Evolutionary conservation across 2,113 vertebrate genomes (phyloP).

Genomic region (Vidua macroura): DNA sequence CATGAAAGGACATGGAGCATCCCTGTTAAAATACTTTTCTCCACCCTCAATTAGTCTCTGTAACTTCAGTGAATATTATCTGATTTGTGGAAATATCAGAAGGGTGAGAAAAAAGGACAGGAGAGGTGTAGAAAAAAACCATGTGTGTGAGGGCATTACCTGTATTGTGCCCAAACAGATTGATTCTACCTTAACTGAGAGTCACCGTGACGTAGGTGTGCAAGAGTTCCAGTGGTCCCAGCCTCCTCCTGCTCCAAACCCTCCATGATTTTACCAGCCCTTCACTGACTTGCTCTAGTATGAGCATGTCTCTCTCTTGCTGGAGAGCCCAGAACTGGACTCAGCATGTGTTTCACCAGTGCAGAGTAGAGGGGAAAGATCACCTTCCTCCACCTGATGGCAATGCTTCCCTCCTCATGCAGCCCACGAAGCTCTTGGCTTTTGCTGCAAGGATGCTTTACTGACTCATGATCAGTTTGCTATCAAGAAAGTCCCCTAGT

Average conservation of each 20-base stretch:
- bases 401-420: background rate
- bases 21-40: background rate
- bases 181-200: background rate
- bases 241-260: background rate
- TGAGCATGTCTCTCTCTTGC: background rate
- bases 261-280: background rate
- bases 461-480: background rate
- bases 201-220: fast-evolving
- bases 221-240: background rate
- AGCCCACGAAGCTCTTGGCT: background rate
- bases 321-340: background rate
- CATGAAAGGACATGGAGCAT: background rate
- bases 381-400: background rate
- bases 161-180: background rate
- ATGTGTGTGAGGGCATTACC: background rate
- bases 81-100: background rate
- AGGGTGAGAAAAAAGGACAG: background rate
- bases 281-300: background rate
- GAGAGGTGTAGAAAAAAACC: background rate
- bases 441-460: background rate
- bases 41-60: background rate
- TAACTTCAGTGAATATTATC: background rate
- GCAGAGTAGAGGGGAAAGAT: background rate
- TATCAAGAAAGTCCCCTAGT: background rate
- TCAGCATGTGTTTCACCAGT: background rate